Evolutionary conservation across 2,797 vertebrate genomes (phyloP).

Genomic region (Anomalospiza imberbis): DNA sequence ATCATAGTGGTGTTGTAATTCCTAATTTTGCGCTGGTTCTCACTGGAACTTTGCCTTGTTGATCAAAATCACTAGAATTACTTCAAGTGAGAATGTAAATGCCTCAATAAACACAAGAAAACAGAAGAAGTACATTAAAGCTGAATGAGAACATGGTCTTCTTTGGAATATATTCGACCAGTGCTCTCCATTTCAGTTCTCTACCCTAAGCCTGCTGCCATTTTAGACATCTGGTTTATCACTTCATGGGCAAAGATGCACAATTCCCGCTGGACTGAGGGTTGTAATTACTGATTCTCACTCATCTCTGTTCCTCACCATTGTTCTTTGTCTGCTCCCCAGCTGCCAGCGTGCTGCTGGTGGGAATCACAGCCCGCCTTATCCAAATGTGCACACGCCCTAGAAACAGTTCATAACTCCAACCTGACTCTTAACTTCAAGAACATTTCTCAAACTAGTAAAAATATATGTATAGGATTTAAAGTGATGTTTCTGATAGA

Average conservation of each 20-base stretch:
- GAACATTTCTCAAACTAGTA: not conserved
- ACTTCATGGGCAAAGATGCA: not conserved
- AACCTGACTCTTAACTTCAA: not conserved
- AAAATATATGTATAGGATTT: not conserved
- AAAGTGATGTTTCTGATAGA: not conserved
- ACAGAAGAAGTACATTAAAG: not conserved
- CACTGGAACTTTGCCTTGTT: not conserved
- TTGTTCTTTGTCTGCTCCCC: not conserved
- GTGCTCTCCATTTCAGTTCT: not conserved
- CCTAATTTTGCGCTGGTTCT: not conserved
- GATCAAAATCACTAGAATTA: not conserved
- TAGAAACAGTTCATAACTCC: not conserved
- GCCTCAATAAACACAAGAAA: not conserved
- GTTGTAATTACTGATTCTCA: not conserved
- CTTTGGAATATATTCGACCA: not conserved
- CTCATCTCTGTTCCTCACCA: not conserved
- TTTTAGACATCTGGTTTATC: not conserved
- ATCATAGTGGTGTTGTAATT: not conserved
- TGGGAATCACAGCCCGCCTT: not conserved
- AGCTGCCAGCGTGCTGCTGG: not conserved
- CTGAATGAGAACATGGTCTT: not conserved
- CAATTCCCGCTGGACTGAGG: not conserved
- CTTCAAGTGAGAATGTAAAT: not conserved
- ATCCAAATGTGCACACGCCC: not conserved
- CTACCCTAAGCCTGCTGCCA: not conserved